Base-by-base conservation (phyloP, 1,140 invertebrate genomes). In the Pollicipes pollicipes region DNA sequence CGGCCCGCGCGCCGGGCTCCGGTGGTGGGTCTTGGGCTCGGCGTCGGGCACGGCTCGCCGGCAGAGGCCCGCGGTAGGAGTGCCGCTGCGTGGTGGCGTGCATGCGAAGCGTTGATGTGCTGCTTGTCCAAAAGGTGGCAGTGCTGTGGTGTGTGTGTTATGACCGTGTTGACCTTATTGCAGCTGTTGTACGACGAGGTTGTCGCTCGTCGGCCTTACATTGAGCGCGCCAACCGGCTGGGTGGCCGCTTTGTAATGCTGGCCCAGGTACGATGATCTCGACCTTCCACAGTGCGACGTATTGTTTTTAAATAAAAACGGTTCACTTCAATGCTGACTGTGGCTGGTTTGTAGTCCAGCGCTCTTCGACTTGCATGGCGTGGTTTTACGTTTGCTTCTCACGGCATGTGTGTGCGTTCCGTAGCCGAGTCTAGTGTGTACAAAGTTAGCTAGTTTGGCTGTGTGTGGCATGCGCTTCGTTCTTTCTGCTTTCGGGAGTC, bases 201-300 rank as follows among this genome's bases (percentile, higher is more conserved):
- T 73, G 87, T 92, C 76, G 93, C 97, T 80, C 86, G 90, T 77
- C 92, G 90, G 75, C 88, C 90, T 76, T 88, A 90, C 78, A 94
- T 98, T 77, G 95, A 98, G 82, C 88, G 91, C 78, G 91, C 97
- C 76, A 98, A 98, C 82, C 84, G 90, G 74, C 90, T 91, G 78
- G 95, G 95, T 76, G 95, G 93, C 78, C 86, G 93, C 79, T 92
- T 93, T 80, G 96, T 98, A 77, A 85, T 94, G 74, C 95, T 98
- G 84, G 95, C 95, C 74, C 97, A 97, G 93, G 95, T 98, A 91
- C 73, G 75, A 74, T 74, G 72, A 58, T 58, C 21, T 21, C 45
- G 13, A 58, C 21, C n/a, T 58, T 21, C 45, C 13, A 58, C 45
- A 58, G 45, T 21, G 45, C 45, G 4, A 16, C 32, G 32, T 35